phyloP scores from a whole-genome alignment of 2,113 vertebrate genomes.

The Cercocebus atys region DNA sequence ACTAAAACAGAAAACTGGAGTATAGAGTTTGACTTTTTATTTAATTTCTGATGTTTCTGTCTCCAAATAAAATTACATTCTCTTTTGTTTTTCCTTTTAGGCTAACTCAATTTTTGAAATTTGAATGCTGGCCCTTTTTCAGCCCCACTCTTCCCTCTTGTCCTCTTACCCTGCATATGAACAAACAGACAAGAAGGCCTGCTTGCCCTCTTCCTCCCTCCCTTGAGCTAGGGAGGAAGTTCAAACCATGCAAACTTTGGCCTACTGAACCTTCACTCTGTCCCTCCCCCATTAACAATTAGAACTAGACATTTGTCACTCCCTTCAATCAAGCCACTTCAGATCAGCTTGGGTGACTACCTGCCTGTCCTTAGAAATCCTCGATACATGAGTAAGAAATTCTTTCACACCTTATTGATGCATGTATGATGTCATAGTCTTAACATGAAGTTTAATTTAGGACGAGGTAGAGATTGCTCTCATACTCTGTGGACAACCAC shows the following conservation, averaged over 20 bases:
- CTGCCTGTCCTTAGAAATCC: not conserved
- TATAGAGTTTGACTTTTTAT: not conserved
- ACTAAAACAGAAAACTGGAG: not conserved
- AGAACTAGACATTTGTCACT: not conserved
- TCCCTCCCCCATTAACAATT: not conserved
- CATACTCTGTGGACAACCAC: not conserved
- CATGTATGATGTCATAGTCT: not conserved
- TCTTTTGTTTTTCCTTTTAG: not conserved
- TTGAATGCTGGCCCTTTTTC: not conserved
- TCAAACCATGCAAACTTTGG: not conserved
- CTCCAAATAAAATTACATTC: not conserved
- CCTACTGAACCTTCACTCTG: not conserved
- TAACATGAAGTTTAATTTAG: not conserved
- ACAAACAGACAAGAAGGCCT: not conserved
- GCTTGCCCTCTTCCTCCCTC: not conserved
- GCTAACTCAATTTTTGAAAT: not conserved
- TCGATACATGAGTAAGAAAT: not conserved
- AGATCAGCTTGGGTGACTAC: fast-evolving
- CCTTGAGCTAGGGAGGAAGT: not conserved
- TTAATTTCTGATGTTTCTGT: not conserved
- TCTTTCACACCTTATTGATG: not conserved
- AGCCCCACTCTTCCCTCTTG: not conserved
- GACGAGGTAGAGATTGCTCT: not conserved
- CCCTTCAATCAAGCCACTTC: not conserved
- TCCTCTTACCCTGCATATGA: not conserved